Percentiles rank a stretch among this genome's conserved stretches.
phyloP scores from a whole-genome alignment of 2,888 invertebrate species.

The Prenolepis imparis region DNA sequence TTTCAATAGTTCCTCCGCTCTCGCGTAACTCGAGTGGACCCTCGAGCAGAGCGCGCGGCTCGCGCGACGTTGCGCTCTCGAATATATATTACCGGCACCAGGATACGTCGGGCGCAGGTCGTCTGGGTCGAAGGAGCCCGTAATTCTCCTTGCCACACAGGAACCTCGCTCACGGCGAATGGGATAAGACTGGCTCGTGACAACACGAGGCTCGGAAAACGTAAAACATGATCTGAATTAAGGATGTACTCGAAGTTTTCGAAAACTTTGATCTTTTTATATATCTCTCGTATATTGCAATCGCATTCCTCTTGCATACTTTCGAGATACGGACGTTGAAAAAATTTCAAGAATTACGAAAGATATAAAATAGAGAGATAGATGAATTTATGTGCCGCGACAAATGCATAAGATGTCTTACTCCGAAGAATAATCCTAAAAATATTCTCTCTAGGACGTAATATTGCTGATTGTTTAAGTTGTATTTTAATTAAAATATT shows the following conservation, averaged over 20 bases:
- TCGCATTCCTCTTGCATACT: not conserved
- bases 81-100: slow-evolving; percentile 76
- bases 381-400: not conserved
- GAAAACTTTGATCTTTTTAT: not conserved
- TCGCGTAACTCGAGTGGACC: slow-evolving; percentile 45
- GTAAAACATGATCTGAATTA: slow-evolving; percentile 12
- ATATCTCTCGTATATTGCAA: not conserved
- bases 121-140: slow-evolving; percentile 74
- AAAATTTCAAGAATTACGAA: not conserved
- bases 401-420: not conserved
- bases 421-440: not conserved
- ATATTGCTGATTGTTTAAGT: not conserved
- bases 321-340: not conserved
- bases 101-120: slow-evolving; percentile 77
- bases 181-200: slow-evolving; percentile 31
- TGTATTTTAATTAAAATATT: not conserved
- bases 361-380: not conserved
- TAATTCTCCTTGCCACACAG: slow-evolving; percentile 77
- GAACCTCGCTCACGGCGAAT: slow-evolving; percentile 35
- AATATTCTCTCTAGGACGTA: not conserved
- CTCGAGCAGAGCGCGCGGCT: slow-evolving; percentile 29
- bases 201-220: slow-evolving; percentile 27
- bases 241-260: not conserved
- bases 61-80: slow-evolving; percentile 58
- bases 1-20: slow-evolving; percentile 70